Conservation (phyloP, 2,797 vertebrate genomes). For the Poliocrania exsul region DNA sequence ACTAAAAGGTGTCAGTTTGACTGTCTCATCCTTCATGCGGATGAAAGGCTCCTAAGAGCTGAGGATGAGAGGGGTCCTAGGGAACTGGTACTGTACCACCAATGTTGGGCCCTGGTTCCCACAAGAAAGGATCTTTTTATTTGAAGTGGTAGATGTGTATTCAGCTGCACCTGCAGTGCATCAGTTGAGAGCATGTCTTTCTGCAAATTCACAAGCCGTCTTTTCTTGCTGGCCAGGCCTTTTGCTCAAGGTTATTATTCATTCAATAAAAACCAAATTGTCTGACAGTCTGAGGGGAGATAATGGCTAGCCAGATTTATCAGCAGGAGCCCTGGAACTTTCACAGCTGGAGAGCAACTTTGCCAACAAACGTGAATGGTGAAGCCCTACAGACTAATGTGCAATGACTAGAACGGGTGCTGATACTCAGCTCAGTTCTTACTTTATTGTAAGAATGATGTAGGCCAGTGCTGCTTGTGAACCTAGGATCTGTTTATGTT, state of each 20-base stretch:
- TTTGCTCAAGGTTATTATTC: conserved; percentile 6
- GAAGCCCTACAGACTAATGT: not conserved
- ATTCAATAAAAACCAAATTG: not conserved
- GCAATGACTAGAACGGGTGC: accelerated
- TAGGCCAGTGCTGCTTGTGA: not conserved
- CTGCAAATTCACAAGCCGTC: not conserved
- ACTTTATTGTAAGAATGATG: not conserved
- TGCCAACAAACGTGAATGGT: not conserved
- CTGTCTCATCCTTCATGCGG: not conserved
- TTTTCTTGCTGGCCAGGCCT: not conserved
- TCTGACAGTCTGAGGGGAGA: not conserved
- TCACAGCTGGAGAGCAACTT: conserved; percentile 3
- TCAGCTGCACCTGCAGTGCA: not conserved
- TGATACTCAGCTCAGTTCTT: not conserved
- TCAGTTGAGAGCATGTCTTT: not conserved
- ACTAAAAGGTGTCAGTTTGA: not conserved
- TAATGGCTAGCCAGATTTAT: not conserved
- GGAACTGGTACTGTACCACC: not conserved
- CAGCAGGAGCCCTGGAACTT: conserved; percentile 4
- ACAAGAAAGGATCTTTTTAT: not conserved
- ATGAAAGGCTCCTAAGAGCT: not conserved
- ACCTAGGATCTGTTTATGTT: not conserved
- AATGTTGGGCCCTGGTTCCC: accelerated
- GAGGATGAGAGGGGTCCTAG: not conserved
- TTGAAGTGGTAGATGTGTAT: not conserved